phyloP scores from a whole-genome alignment of 2,888 invertebrate species.

The Hemithea aestivaria region DNA sequence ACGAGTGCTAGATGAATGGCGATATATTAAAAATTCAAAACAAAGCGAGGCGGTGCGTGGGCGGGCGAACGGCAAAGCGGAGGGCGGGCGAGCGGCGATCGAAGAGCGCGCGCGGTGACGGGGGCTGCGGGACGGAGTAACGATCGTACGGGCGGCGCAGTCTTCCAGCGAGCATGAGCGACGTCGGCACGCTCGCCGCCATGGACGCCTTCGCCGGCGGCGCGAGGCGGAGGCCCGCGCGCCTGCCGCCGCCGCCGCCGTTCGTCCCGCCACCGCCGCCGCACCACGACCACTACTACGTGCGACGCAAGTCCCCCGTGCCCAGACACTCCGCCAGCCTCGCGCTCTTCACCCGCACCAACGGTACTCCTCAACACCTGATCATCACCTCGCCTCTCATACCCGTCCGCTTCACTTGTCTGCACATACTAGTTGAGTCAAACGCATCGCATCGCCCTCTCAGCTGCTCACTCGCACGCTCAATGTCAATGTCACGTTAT shows the following conservation, averaged over 20 bases:
- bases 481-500: slow-evolving; percentile 61
- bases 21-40: slow-evolving; percentile 77
- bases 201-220: slow-evolving; percentile 78
- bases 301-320: slow-evolving; percentile 73
- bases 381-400: slow-evolving; percentile 4
- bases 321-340: slow-evolving; percentile 65
- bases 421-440: slow-evolving; percentile 14
- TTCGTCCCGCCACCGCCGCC: slow-evolving; percentile 73
- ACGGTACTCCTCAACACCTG: slow-evolving; percentile 57
- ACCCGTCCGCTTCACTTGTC: not conserved
- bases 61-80: slow-evolving; percentile 61
- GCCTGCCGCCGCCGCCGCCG: slow-evolving; percentile 73
- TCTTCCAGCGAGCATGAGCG: slow-evolving; percentile 76
- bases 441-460: no score
- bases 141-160: slow-evolving; percentile 65
- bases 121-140: slow-evolving; percentile 58
- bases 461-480: slow-evolving; percentile 24
- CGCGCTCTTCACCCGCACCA: slow-evolving; percentile 69
- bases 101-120: slow-evolving; percentile 70
- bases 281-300: slow-evolving; percentile 72
- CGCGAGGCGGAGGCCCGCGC: slow-evolving; percentile 69
- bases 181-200: slow-evolving; percentile 77
- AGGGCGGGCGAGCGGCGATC: slow-evolving; percentile 74
- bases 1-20: slow-evolving; percentile 65
- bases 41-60: slow-evolving; percentile 66